These are phyloP conservation scores for Oncorhynchus kisutch DNA, from an alignment of 2,113 vertebrate genomes.

Conservation along the genomic window DNA sequence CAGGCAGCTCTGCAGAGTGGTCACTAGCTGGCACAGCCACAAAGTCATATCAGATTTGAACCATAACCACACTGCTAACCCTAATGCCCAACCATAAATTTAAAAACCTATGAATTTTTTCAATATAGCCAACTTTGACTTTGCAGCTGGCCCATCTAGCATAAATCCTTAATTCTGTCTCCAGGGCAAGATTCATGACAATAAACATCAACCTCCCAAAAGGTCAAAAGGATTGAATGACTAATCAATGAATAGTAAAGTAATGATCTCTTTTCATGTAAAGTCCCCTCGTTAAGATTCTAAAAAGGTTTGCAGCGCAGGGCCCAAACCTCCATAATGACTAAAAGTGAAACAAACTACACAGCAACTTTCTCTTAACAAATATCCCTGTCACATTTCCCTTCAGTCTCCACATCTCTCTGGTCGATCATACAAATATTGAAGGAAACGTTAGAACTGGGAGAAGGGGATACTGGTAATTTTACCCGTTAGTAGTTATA, in stretches of 20 bases:
- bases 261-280: neutral
- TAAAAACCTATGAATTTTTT: no score
- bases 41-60: no score
- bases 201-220: neutral
- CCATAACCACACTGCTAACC: no score
- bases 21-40: no score
- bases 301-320: neutral
- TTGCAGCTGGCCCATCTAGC: no score
- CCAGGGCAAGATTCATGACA: no score
- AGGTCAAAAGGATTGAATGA: no score
- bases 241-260: neutral
- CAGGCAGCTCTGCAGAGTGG: no score
- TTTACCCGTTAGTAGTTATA: no score
- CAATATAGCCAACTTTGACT: no score
- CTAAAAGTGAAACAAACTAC: neutral
- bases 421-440: neutral
- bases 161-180: no score
- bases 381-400: neutral
- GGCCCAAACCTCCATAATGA: neutral
- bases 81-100: no score
- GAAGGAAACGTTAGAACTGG: neutral
- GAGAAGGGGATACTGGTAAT: neutral
- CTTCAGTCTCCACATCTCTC: neutral
- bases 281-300: neutral
- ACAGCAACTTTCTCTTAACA: neutral